A percentile compares a stretch with the other conserved stretches of the same genome.
phyloP scores from a whole-genome alignment of 2,888 invertebrate species.

The Amiota mariae region DNA sequence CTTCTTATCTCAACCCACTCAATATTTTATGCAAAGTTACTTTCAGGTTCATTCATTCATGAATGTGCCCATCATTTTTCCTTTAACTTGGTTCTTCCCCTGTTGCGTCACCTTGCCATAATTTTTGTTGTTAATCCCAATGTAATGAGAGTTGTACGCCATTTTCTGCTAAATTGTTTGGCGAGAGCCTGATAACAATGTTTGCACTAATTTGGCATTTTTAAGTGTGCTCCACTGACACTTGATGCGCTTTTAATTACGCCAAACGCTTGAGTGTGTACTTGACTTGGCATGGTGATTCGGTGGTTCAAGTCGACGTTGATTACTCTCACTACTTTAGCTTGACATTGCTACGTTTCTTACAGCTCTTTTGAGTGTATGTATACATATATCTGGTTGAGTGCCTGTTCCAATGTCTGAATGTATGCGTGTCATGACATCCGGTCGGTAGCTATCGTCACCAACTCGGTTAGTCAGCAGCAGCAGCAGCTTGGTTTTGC shows the following conservation, averaged over 20 bases:
- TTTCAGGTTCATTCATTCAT: too few relatives aligned
- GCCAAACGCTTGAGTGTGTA: conserved; percentile 65
- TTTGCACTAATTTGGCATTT: conserved; percentile 73
- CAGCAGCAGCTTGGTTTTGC: neutral
- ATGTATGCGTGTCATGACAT: conserved; percentile 14
- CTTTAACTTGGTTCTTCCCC: too few relatives aligned
- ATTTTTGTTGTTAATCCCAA: conserved; percentile 63
- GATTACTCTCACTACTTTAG: too few relatives aligned
- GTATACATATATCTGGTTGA: neutral
- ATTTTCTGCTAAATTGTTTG: conserved; percentile 71
- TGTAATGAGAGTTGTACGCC: conserved; percentile 70
- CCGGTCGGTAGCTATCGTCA: neutral
- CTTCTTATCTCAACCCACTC: too few relatives aligned
- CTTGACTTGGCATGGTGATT: conserved; percentile 38
- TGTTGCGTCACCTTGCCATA: conserved; percentile 18
- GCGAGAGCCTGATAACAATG: conserved; percentile 70
- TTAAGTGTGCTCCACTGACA: conserved; percentile 72
- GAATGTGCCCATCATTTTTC: too few relatives aligned
- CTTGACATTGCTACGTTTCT: conserved; percentile 26
- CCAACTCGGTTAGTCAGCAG: neutral
- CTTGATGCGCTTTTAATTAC: conserved; percentile 73
- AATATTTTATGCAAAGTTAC: too few relatives aligned
- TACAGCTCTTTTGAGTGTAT: conserved; percentile 41
- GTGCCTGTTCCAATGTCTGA: neutral
- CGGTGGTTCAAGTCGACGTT: neutral